Conservation (phyloP, 1,140 invertebrate genomes). For the Saccostrea cuccullata region DNA sequence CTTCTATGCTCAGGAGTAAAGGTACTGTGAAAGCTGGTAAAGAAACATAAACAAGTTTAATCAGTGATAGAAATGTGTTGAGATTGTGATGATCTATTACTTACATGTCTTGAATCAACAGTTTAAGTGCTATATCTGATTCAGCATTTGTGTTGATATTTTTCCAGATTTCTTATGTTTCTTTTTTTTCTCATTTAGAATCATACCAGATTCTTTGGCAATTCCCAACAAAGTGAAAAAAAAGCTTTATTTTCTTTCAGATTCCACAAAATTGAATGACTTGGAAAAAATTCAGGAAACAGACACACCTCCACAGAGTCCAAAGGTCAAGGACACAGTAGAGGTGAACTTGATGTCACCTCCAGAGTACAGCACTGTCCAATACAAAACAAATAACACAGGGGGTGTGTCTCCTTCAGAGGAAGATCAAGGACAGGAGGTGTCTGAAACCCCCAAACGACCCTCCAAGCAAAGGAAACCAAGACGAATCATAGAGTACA, state of each 20-base stretch:
- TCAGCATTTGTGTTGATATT: not conserved
- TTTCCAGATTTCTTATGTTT: not conserved
- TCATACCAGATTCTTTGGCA: too few relatives aligned
- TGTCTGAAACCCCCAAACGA: slow-evolving; percentile 50
- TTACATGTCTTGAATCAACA: too few relatives aligned
- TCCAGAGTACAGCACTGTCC: slow-evolving; percentile 63
- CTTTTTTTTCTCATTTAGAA: too few relatives aligned
- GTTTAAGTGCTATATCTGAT: not conserved
- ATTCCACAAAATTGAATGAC: slow-evolving; percentile 78
- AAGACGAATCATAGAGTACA: slow-evolving; percentile 68
- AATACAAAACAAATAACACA: slow-evolving; percentile 64
- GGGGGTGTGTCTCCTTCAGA: slow-evolving; percentile 47
- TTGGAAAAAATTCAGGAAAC: slow-evolving; percentile 78
- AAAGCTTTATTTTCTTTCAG: slow-evolving; percentile 59
- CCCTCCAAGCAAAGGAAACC: slow-evolving; percentile 74
- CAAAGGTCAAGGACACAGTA: slow-evolving; percentile 55
- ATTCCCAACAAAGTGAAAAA: not conserved
- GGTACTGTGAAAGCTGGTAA: slow-evolving; percentile 65
- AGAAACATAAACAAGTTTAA: not conserved
- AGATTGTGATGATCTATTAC: not conserved
- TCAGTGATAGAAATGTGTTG: not conserved
- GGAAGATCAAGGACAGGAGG: slow-evolving; percentile 47
- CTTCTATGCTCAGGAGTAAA: slow-evolving; percentile 74
- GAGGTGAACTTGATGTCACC: slow-evolving; percentile 60
- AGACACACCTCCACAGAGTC: slow-evolving; percentile 77